A percentile compares a stretch with the other conserved stretches of the same genome.
phyloP scores from a whole-genome alignment of 2,888 invertebrate genomes.

The Agonum fuliginosum region DNA sequence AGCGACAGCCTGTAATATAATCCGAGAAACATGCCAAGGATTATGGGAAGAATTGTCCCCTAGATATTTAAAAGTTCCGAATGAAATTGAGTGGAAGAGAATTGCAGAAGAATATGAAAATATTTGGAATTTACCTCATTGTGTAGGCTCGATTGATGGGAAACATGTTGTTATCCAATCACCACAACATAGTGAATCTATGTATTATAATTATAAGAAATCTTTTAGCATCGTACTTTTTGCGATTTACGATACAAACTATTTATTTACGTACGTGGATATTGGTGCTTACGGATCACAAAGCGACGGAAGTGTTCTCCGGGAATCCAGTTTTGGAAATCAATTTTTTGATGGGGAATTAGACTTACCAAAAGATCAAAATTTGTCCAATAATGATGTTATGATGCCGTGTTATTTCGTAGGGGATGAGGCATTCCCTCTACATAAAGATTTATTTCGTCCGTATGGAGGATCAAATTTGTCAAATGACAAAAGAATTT shows the following conservation, averaged over 20 bases:
- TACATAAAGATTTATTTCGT: constrained; percentile 61
- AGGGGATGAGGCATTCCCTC: constrained; percentile 66
- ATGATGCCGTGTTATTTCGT: constrained; percentile 65
- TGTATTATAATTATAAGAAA: constrained; percentile 64
- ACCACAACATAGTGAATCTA: background rate
- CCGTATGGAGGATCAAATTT: constrained; percentile 63
- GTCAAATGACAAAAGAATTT: background rate
- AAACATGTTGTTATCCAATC: constrained; percentile 1
- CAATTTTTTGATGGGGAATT: constrained; percentile 60
- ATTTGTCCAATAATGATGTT: constrained; percentile 63
- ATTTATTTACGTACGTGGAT: constrained; percentile 62
- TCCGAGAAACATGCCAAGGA: background rate
- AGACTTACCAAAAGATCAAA: constrained; percentile 63
- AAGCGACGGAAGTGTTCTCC: constrained; percentile 66
- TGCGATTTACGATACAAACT: constrained; percentile 64
- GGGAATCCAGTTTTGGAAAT: constrained; percentile 60
- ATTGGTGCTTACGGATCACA: constrained; percentile 66
- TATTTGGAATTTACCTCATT: constrained; percentile 64
- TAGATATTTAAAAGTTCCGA: constrained; percentile 55
- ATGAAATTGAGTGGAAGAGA: constrained; percentile 64
- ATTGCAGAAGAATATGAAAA: constrained; percentile 64
- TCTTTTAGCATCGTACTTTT: constrained; percentile 66
- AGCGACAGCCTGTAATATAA: constrained; percentile 65
- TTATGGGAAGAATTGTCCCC: constrained; percentile 58
- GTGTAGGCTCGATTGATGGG: constrained; percentile 52